Evolutionary conservation across 2,888 invertebrate species (phyloP).

Genomic region (Heliconius erato): DNA sequence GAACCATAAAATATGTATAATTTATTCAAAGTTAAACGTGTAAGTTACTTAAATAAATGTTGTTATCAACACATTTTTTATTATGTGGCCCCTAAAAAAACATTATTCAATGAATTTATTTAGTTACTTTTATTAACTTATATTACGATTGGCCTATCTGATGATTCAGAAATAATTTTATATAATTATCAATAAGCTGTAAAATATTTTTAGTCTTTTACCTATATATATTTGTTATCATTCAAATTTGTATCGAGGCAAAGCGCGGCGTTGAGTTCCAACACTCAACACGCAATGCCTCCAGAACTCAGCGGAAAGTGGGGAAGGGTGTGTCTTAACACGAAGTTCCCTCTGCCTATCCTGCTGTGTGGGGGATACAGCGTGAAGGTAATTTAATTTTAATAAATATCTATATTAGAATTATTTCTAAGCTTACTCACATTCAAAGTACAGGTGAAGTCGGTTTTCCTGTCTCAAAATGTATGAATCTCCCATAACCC

Average conservation of each 20-base stretch:
- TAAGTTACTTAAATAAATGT: background rate
- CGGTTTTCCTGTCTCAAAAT: conserved; percentile 76
- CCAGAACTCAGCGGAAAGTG: no score
- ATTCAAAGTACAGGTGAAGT: conserved; percentile 72
- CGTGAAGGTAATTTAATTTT: no score
- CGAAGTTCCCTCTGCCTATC: no score
- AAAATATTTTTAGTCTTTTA: background rate
- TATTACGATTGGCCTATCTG: no score
- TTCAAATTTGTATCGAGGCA: no score
- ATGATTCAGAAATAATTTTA: background rate
- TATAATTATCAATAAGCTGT: background rate
- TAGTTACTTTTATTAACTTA: no score
- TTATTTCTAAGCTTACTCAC: conserved; percentile 58
- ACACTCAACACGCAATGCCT: no score
- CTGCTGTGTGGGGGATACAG: no score
- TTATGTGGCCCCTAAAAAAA: background rate
- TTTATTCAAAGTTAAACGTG: background rate
- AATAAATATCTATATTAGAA: background rate
- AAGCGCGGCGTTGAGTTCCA: no score
- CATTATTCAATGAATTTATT: background rate
- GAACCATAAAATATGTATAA: conserved; percentile 1
- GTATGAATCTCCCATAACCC: conserved; percentile 61
- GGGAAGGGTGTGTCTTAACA: no score
- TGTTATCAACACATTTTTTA: no score
- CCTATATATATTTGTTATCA: background rate